Base-by-base conservation (phyloP, 2,888 invertebrate genomes). In the Caenorhabditis sp. region DNA sequence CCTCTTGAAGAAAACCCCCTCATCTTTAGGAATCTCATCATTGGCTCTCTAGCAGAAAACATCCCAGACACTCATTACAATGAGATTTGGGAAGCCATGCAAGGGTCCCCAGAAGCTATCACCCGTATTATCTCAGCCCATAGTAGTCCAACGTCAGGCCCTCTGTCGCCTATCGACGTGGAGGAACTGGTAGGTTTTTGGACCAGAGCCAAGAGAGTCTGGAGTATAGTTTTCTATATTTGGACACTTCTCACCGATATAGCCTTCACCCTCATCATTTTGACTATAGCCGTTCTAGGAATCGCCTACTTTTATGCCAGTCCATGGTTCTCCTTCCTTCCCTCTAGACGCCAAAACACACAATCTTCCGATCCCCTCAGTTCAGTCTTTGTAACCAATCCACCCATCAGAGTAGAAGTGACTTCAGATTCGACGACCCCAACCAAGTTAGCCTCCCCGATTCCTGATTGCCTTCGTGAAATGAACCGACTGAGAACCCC, bases 11-110 rank as follows among this genome's bases (percentile, higher is more conserved):
- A 22, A 3, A 28, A 38, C 28, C 74, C 61, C 1, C 14, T 28
- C 5, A 74, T 74, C 19, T 74, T 74, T 41, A 31, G 35, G 0
- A 75, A 66, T 38, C 10, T 75, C 4, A n/a, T 75, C 22, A 66
- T 75, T 3, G 54, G 22, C 2, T 35, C 49, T 7, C 3, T 64
- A 16, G 38, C 64, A 0, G 75, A 75, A 41, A 24, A 22, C 41
- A 41, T 38, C 12, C 31, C 35, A n/a, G 14, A 24, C 0, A 5
- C 35, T 10, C 44, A 54, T 10, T 64, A 51, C 26, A 35, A 51
- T 7, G 75, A 75, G 19, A 7, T 75, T 19, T 54, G 22, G 19
- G 49, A 49, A 31, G 61, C 74, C n/a, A 16, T 61, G 51, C 41
- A 63, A 35, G 68, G 68, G 1, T 47, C 44, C 26, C 47, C 64